These are phyloP conservation scores for Panorpa germanica DNA, from an alignment of 2,888 invertebrate species.

Conservation along the genomic window DNA sequence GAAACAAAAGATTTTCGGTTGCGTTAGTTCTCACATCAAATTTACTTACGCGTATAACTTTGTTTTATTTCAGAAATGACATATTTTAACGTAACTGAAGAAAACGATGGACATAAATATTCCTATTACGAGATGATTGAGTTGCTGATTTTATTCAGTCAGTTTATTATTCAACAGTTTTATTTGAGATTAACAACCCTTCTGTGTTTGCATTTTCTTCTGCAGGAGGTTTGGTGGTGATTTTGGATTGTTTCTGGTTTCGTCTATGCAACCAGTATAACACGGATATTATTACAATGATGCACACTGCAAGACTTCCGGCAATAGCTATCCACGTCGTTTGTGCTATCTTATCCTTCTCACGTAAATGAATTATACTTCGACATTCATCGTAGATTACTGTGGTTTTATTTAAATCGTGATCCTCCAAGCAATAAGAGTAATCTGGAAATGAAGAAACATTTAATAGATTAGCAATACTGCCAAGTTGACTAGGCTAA, in stretches of 20 bases:
- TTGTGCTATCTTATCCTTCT: constrained; percentile 13
- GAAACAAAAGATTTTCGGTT: no score
- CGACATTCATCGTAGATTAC: constrained; percentile 23
- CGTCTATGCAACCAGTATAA: constrained; percentile 28
- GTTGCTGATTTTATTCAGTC: no score
- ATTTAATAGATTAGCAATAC: neutral
- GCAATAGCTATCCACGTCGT: constrained; percentile 29
- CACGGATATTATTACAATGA: constrained; percentile 26
- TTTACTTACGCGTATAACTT: no score
- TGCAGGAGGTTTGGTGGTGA: constrained; percentile 13
- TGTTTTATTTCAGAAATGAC: no score
- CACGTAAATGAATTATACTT: constrained; percentile 12
- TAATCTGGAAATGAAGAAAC: constrained; percentile 22
- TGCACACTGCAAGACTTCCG: constrained; percentile 27
- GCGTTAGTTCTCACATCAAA: no score
- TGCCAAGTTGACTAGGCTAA: no score
- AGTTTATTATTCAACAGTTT: no score
- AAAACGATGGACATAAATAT: no score
- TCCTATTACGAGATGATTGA: no score
- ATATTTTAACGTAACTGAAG: no score
- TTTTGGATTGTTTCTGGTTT: constrained; percentile 27
- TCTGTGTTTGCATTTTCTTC: no score
- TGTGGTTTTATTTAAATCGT: constrained; percentile 19
- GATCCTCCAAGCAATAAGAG: constrained; percentile 20
- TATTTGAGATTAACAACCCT: no score